Evolutionary conservation across 2,888 invertebrate species (phyloP).

Genomic region (Strigamia maritima): DNA sequence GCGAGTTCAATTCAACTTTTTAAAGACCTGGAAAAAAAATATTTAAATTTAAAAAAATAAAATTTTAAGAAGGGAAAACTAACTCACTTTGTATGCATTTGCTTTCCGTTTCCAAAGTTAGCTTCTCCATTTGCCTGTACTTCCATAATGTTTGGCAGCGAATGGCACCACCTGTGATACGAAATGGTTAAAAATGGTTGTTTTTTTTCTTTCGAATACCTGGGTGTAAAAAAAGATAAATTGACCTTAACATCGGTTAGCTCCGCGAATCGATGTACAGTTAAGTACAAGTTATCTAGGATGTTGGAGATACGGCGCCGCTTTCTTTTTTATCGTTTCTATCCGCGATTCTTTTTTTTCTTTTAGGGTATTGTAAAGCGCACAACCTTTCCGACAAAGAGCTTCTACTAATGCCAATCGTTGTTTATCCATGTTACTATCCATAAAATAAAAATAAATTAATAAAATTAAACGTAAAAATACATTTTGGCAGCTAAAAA

Average conservation of each 20-base stretch:
- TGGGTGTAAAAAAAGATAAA: no score
- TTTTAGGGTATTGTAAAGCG: constrained; percentile 62
- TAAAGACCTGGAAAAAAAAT: constrained; percentile 59
- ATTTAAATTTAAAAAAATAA: neutral
- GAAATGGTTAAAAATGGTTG: neutral
- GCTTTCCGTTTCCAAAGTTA: constrained; percentile 66
- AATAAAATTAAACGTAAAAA: no score
- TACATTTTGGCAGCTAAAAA: no score
- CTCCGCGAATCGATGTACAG: constrained; percentile 77
- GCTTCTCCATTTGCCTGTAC: constrained; percentile 71
- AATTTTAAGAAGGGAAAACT: neutral
- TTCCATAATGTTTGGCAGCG: constrained; percentile 67
- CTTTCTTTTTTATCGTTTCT: constrained; percentile 48
- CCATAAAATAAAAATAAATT: neutral
- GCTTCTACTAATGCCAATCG: constrained; percentile 77
- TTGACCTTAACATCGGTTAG: constrained; percentile 71
- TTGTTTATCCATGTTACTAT: constrained; percentile 80
- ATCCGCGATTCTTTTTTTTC: constrained; percentile 29
- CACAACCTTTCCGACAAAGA: constrained; percentile 69
- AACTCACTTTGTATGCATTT: constrained; percentile 45
- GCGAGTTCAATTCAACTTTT: constrained; percentile 69
- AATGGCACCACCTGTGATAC: constrained; percentile 66
- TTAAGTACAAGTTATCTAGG: constrained; percentile 60
- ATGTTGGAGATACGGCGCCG: constrained; percentile 46
- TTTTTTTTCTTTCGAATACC: no score